Conservation (phyloP, 92 coral and sea anemone species). For the Paramuricea clavata region DNA sequence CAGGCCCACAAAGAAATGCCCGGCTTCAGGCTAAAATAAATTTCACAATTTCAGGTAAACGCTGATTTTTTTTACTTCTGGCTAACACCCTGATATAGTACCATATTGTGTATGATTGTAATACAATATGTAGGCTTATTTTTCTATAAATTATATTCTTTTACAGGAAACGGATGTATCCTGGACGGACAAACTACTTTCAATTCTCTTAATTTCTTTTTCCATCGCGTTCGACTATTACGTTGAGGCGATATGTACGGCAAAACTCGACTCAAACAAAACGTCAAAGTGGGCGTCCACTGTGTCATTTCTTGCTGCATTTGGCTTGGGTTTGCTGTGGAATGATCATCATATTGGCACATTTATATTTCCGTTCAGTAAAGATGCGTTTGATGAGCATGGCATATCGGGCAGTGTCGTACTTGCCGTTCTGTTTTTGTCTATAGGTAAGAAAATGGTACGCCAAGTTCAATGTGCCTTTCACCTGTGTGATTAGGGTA, state of each 20-base stretch:
- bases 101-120: too few species aligned
- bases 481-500: not conserved
- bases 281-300: conserved; percentile 85
- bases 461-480: not conserved
- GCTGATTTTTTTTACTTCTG: too few species aligned
- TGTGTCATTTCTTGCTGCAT: conserved; percentile 86
- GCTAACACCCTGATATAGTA: too few species aligned
- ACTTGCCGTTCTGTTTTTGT: conserved; percentile 84
- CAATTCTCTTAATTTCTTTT: conserved; percentile 77
- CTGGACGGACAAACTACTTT: conserved; percentile 80
- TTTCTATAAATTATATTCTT: too few species aligned
- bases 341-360: conserved; percentile 66
- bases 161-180: conserved; percentile 78
- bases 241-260: conserved; percentile 89
- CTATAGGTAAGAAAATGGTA: conserved; percentile 72
- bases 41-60: too few species aligned
- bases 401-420: conserved; percentile 92
- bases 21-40: too few species aligned
- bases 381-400: conserved; percentile 81
- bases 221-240: conserved; percentile 90
- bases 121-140: too few species aligned
- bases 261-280: conserved; percentile 86
- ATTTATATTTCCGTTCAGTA: conserved; percentile 55
- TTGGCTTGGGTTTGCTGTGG: conserved; percentile 86
- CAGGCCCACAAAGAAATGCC: too few species aligned